phyloP scores from a whole-genome alignment of 2,113 vertebrate genomes.

The Abramis brama region DNA sequence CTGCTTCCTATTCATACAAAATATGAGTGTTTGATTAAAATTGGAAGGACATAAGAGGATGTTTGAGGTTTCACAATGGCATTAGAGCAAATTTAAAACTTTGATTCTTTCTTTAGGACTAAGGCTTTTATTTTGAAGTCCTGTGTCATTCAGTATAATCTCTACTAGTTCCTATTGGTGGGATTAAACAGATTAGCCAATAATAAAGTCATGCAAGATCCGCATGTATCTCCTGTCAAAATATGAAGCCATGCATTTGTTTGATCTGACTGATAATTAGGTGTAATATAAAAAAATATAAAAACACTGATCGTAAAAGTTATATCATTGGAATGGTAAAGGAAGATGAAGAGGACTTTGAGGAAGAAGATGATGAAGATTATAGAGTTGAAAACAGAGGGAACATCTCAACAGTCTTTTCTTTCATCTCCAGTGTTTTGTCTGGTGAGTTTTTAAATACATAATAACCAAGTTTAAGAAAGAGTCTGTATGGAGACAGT shows the following conservation, averaged over 20 bases:
- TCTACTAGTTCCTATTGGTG: constrained; percentile 1
- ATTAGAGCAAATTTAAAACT: neutral
- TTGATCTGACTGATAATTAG: neutral
- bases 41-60: neutral
- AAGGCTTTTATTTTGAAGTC: neutral
- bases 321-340: constrained; percentile 15
- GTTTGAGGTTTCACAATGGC: neutral
- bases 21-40: neutral
- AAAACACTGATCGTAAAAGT: neutral
- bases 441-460: constrained; percentile 1
- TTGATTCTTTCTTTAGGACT: neutral
- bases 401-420: neutral
- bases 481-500: neutral
- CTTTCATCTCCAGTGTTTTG: constrained; percentile 30
- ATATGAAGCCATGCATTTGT: neutral
- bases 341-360: neutral
- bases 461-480: neutral
- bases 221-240: neutral
- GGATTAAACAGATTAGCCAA: neutral
- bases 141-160: neutral
- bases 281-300: neutral
- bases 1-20: neutral
- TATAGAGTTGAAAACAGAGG: neutral
- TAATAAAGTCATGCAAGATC: neutral
- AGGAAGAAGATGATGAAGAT: constrained; percentile 28